Base-by-base conservation (phyloP, 2,797 vertebrate species). In the Manis javanica region DNA sequence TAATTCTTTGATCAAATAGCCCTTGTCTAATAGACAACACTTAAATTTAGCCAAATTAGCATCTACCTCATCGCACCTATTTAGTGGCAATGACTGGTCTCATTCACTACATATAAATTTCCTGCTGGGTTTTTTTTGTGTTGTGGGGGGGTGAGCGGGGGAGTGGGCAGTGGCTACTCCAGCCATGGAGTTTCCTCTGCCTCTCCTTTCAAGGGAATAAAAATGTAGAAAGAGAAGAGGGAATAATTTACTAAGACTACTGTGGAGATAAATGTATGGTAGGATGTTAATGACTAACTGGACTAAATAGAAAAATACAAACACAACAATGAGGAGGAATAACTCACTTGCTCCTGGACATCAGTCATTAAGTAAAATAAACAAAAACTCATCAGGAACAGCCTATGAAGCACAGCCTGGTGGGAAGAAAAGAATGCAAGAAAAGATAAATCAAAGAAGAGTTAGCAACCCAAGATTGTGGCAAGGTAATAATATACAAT, bases 321-420 rank as follows among this genome's bases (percentile, higher is more conserved):
- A 78, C 46, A 18, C 55, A 90, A 61, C 12, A 66, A 63, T 16
- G 39, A 46, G 19, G 10, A 93, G 61, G 78, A 85, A 77, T 51
- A 86, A 37, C 19, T 85, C 29, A 39, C 51, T 37, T 74, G 39
- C 64, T 96, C 79, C 42, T 84, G n/a, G 29, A 69, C 18, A 34
- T 31, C 71, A 90, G 24, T 51, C 81, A 87, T 49, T 51, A 63
- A 87, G 31, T 74, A 82, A 93, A 93, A 87, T n/a, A 87, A 90
- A 87, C 63, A 55, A 55, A 55, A 78, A 34, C 7, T 57, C 42
- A 42, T 26, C 21, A 18, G 23, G n/a, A 71, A 87, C 90, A 90
- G 77, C 4, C 66, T 72, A 16, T 0, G 10, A 57, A 6, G 71
- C 53, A 82, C 51, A 93, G 69, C 16, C 63, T 2, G 57, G n/a